Percentiles rank a stretch among this genome's conserved stretches.
phyloP scores from a whole-genome alignment of 1,140 invertebrate genomes.

The Dendroctonus valens region DNA sequence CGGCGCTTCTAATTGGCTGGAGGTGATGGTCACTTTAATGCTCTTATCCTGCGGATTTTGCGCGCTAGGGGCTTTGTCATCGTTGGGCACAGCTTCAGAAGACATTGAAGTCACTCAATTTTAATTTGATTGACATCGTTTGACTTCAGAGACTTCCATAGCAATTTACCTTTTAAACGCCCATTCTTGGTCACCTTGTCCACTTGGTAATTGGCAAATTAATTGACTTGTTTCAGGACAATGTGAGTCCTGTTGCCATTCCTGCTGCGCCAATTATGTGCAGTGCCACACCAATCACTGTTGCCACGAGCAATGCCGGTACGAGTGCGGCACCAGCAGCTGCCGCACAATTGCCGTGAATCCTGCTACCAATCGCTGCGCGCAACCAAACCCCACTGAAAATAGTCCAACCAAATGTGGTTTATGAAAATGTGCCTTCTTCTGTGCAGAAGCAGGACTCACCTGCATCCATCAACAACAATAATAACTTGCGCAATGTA shows the following conservation, averaged over 20 bases:
- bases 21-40: too few relatives aligned
- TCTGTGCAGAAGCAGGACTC: background rate
- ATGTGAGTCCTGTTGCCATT: conserved; percentile 37
- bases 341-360: conserved; percentile 39
- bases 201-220: background rate
- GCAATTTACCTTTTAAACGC: too few relatives aligned
- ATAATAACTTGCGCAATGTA: conserved; percentile 40
- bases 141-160: too few relatives aligned
- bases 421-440: background rate
- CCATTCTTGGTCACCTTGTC: too few relatives aligned
- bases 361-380: conserved; percentile 32
- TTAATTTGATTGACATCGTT: too few relatives aligned
- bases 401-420: background rate
- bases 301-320: conserved; percentile 43
- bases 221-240: conserved; percentile 9
- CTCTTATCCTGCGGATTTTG: too few relatives aligned
- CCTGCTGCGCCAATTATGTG: conserved; percentile 37
- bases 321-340: conserved; percentile 34
- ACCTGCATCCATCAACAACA: conserved; percentile 9
- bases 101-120: too few relatives aligned
- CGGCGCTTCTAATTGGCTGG: too few relatives aligned
- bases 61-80: too few relatives aligned
- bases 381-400: conserved; percentile 3
- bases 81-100: too few relatives aligned
- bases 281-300: conserved; percentile 40